Evolutionary conservation across 2,797 vertebrate genomes (phyloP), one percentile per base, ranked within the genome.

Genomic region (Characodon lateralis): DNA sequence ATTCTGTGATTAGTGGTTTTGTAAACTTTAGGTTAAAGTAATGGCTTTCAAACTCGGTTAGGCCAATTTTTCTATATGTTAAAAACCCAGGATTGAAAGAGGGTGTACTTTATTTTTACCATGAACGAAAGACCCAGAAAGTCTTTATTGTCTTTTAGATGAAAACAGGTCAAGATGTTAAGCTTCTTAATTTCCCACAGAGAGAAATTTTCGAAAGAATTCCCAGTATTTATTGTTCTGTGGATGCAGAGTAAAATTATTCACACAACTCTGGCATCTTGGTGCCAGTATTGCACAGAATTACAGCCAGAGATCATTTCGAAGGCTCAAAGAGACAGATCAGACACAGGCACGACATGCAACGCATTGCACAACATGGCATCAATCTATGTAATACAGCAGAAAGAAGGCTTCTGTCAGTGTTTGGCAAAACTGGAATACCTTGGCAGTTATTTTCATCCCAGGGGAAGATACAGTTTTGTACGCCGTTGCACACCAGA

Each of bases 391-490:
- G 22, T 59, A 71, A 77, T 5, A 72, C 18, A 58, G 55, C 55
- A 1, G 12, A 79, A 6, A 53, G 1, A 28, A 20, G 61, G 16
- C 71, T 51, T 68, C 43, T 71, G 6, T 26, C 51, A 71, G 73
- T 51, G 53, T 48, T 78, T 28, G 24, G 56, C 59, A 78, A 53
- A 84, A 70, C 48, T n/a, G 5, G 8, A 68, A 16, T 88, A 98
- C 98, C 98, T 97, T 97, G 97, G 93, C 98, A 99, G 86, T 97
- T 97, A 87, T 97, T 97, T 94, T 99, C 98, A 78, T 99, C 98
- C 98, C 98, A 99, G 72, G 98, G 98, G 84, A 98, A 99, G 68
- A 99, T 96, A 88, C 98, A 99, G 89, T 99, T 99, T 92, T 99
- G 98, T 59, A 98, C 93, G 72, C 98, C 98, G 1, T 99, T 99